Percentiles rank a stretch among this genome's conserved stretches.
These are phyloP conservation scores for Eustalomyia histrio DNA, from an alignment of 2,888 invertebrate species.

Conservation along the genomic window DNA sequence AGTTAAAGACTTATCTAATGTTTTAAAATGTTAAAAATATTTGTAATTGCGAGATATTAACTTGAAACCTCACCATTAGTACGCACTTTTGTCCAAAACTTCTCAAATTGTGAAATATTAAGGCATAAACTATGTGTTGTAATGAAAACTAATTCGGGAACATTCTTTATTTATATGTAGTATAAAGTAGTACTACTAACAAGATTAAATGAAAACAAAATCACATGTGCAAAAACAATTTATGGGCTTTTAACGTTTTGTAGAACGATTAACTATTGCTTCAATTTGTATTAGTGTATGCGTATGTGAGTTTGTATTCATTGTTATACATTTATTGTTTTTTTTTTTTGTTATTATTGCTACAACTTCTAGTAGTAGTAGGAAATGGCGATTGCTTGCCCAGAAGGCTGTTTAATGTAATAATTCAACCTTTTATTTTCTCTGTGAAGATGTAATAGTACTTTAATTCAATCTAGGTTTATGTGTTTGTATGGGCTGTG, in stretches of 20 bases:
- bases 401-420: slow-evolving; percentile 29
- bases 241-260: slow-evolving; percentile 52
- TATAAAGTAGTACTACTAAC: background rate
- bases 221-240: slow-evolving; percentile 49
- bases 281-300: slow-evolving; percentile 11
- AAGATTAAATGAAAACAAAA: slow-evolving; percentile 41
- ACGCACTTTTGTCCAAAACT: too few species aligned
- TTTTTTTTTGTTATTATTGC: background rate
- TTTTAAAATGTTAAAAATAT: too few species aligned
- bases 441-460: background rate
- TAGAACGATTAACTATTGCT: slow-evolving; percentile 46
- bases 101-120: too few species aligned
- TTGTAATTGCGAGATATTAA: too few species aligned
- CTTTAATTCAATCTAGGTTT: slow-evolving; percentile 26
- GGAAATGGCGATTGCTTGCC: slow-evolving; percentile 26
- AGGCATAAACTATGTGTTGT: too few species aligned
- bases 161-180: too few species aligned
- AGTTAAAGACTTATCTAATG: too few species aligned
- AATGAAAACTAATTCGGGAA: too few species aligned
- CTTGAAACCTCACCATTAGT: too few species aligned
- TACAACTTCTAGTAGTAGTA: slow-evolving; percentile 7
- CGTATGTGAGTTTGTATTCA: background rate
- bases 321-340: background rate
- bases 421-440: slow-evolving; percentile 32
- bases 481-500: background rate